These are phyloP conservation scores for Melangyna quadrimaculata DNA, from an alignment of 2,888 invertebrate genomes.

Conservation along the genomic window DNA sequence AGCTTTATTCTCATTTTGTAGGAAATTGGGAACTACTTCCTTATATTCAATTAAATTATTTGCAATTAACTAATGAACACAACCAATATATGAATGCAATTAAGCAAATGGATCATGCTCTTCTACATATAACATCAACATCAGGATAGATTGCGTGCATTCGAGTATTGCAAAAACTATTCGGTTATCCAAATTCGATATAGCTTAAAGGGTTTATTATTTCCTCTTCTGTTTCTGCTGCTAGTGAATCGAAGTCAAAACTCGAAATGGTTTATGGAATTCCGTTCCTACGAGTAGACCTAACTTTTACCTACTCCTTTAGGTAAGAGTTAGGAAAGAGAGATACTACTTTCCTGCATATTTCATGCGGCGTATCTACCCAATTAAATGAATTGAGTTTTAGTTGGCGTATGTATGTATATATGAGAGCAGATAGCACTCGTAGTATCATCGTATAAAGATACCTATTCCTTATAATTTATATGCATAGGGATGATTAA, in stretches of 20 bases:
- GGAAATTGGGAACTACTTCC: neutral
- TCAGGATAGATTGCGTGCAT: neutral
- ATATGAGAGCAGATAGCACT: neutral
- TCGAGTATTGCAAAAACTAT: neutral
- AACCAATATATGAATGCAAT: neutral
- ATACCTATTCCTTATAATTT: neutral
- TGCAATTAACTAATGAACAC: neutral
- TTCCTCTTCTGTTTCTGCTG: neutral
- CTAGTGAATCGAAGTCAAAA: neutral
- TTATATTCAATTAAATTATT: neutral
- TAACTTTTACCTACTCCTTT: neutral
- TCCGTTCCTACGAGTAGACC: neutral
- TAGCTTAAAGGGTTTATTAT: slow-evolving; percentile 13
- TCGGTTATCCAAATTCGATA: neutral
- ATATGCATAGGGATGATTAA: neutral
- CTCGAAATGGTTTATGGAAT: slow-evolving; percentile 1
- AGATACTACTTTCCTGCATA: neutral
- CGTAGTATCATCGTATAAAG: neutral
- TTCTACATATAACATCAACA: neutral
- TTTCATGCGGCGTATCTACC: slow-evolving; percentile 10
- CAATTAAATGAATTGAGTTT: slow-evolving; percentile 9
- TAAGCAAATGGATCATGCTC: slow-evolving; percentile 3
- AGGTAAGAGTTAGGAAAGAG: neutral
- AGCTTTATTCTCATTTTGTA: neutral
- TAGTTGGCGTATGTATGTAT: neutral